These are phyloP conservation scores for Harpagoxenus sublaevis DNA, from an alignment of 2,888 invertebrate species.

Conservation along the genomic window DNA sequence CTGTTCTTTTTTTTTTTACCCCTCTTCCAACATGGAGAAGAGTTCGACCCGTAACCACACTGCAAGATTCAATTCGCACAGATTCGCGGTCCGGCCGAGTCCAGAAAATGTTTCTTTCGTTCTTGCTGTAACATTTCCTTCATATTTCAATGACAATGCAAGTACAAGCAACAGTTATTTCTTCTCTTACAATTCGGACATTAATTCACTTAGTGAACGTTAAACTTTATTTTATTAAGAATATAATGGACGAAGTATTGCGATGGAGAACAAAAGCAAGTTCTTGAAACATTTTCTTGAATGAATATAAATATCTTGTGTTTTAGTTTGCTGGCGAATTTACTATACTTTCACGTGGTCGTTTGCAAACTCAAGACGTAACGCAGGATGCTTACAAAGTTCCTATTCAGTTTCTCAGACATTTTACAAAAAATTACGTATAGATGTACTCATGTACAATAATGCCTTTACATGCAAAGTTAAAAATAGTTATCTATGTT, in stretches of 20 bases:
- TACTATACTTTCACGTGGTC: conserved; percentile 64
- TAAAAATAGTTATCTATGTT: no score
- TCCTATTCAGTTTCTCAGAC: conserved; percentile 14
- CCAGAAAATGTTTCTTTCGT: conserved; percentile 66
- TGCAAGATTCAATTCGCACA: neutral
- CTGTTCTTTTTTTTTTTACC: neutral
- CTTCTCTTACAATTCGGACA: neutral
- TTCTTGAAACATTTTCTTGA: conserved; percentile 70
- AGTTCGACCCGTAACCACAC: neutral
- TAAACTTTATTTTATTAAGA: conserved; percentile 2
- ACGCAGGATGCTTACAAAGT: conserved; percentile 35
- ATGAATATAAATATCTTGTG: conserved; percentile 30
- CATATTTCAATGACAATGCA: neutral
- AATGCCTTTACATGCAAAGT: neutral
- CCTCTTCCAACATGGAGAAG: neutral
- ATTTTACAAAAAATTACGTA: neutral
- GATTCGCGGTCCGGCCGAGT: neutral
- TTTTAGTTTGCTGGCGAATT: conserved; percentile 65
- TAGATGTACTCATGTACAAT: neutral
- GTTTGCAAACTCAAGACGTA: neutral
- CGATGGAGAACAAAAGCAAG: conserved; percentile 19
- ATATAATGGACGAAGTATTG: neutral
- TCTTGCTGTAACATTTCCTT: neutral
- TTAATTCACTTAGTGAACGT: neutral
- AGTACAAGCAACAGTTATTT: neutral